Evolutionary conservation across 2,888 invertebrate genomes (phyloP), one percentile per base, ranked within the genome.

Genomic region (Marasmarcha lunaedactyla): DNA sequence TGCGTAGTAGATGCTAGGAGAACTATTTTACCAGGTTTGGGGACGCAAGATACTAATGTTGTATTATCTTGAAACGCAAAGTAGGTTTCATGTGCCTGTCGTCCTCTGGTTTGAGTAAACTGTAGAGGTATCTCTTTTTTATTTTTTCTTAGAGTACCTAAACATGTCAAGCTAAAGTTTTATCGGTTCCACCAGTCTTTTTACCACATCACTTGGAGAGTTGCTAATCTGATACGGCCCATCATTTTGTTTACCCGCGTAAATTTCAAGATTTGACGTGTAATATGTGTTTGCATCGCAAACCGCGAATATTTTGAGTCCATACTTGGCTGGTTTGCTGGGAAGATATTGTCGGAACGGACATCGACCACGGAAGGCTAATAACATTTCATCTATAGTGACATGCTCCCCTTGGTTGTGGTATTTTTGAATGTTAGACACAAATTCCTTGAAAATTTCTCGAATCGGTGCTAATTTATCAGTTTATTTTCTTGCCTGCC

Each of bases 31-130:
- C 44, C 37, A 37, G 27, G 37, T 30, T 44, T 42, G 25, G 44
- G 42, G 2, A 42, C 35, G 33, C 42, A 42, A 37, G 39, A 44
- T 42, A 44, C n/a, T 14, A 38, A 20, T 42, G 39, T 42, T 38
- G 35, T 10, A 38, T 41, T 44, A 9, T 38, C 35, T 38, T 40
- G 40, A 35, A 40, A 40, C 12, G 27, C 40, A 35, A 40, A 40
- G 36, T 40, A 40, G 27, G 36, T 42, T 30, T 41, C 40, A 35
- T 36, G 34, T 14, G 4, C 40, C 33, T 42, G 12, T 42, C 43
- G 41, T 37, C 44, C 37, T 39, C 42, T 45, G 25, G 44, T 45
- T 35, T 42, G 38, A 13, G 37, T 45, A 45, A 46, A 46, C 27
- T 40, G 35, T 14, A n/a, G 36, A 30, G 42, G 39, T 36, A 44